A percentile compares a stretch with the other conserved stretches of the same genome.
Conservation (phyloP, 2,797 vertebrate genomes). For the Mormyrus proboscirostris region DNA sequence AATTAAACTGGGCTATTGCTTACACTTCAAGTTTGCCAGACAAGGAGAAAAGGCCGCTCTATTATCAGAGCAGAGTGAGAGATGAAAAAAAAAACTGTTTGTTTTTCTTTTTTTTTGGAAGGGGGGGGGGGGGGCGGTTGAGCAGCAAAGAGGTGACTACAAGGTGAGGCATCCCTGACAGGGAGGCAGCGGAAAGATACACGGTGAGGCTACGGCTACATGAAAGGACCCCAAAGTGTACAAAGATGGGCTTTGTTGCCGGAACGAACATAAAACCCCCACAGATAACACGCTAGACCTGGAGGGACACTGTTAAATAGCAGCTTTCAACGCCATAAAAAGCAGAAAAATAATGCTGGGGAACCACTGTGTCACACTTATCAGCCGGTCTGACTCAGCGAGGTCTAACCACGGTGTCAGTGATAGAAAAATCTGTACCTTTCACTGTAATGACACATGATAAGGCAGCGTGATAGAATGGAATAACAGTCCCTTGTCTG, state of each 20-base stretch:
- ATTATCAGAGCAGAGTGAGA: conserved; percentile 25
- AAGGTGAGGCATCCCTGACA: background rate
- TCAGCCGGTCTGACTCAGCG: conserved; percentile 1
- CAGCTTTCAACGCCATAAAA: conserved; percentile 18
- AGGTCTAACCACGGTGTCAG: background rate
- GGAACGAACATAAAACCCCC: conserved; percentile 47
- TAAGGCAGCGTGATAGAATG: background rate
- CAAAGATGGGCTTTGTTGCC: conserved; percentile 49
- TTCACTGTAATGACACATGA: conserved; percentile 10
- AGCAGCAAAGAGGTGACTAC: conserved; percentile 37
- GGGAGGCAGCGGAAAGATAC: background rate
- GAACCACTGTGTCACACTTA: conserved; percentile 8
- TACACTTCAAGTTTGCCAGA: conserved; percentile 60
- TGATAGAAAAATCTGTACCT: conserved; percentile 19
- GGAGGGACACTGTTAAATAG: conserved; percentile 23
- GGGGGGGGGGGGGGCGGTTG: conserved; percentile 17
- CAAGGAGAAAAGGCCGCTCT: conserved; percentile 38
- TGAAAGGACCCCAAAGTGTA: conserved; percentile 32
- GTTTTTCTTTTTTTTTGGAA: conserved; percentile 5
- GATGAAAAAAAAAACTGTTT: background rate
- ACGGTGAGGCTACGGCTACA: conserved; percentile 35
- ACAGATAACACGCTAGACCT: conserved; percentile 45
- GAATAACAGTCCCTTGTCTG: conserved; percentile 7
- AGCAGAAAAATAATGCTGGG: background rate
- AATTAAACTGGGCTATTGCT: conserved; percentile 56